A percentile compares a stretch with the other conserved stretches of the same genome.
phyloP scores from a whole-genome alignment of 2,113 vertebrate genomes.

The Ictalurus furcatus region DNA sequence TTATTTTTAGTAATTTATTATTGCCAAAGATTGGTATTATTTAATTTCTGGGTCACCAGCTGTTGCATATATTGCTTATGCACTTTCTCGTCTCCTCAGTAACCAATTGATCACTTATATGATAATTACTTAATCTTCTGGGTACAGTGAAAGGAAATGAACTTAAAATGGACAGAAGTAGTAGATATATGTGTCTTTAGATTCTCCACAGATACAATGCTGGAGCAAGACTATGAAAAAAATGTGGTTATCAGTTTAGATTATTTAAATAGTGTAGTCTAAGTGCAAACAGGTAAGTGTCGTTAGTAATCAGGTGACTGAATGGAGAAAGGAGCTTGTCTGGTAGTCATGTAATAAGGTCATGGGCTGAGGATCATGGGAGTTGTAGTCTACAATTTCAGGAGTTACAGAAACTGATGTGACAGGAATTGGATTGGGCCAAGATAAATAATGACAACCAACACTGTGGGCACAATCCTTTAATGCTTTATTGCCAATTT shows the following conservation, averaged over 20 bases:
- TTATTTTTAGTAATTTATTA: not conserved
- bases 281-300: not conserved
- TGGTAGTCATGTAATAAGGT: not conserved
- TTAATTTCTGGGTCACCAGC: not conserved
- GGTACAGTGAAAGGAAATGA: not conserved
- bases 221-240: not conserved
- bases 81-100: not conserved
- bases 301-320: not conserved
- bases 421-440: not conserved
- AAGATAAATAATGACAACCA: not conserved
- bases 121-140: not conserved
- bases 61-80: not conserved
- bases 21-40: not conserved
- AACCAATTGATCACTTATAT: not conserved
- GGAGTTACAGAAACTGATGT: not conserved
- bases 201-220: not conserved
- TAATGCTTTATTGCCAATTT: slow-evolving; percentile 15
- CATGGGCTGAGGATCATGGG: not conserved
- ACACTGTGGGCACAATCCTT: not conserved
- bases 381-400: slow-evolving; percentile 2
- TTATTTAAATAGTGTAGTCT: not conserved
- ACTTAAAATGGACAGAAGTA: not conserved
- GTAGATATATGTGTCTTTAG: not conserved
- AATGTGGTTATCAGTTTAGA: not conserved
- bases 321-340: not conserved